phyloP scores from a whole-genome alignment of 2,888 invertebrate genomes.

The Drosophila pseudotakahashii region DNA sequence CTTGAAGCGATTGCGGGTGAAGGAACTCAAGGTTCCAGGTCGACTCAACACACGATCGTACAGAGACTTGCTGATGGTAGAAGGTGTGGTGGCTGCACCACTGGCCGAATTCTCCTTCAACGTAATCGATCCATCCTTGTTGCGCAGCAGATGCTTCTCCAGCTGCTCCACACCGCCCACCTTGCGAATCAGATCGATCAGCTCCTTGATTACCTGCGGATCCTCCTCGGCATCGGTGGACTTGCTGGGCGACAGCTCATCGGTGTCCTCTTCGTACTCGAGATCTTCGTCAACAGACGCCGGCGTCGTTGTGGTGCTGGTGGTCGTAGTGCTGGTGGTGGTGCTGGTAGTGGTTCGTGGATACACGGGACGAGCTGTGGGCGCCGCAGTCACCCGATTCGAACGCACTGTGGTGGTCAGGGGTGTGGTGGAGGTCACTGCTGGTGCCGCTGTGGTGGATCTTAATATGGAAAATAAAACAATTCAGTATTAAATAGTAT shows the following conservation, averaged over 20 bases:
- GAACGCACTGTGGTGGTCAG: slow-evolving; percentile 79
- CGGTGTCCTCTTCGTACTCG: slow-evolving; percentile 84
- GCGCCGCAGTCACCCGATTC: slow-evolving; percentile 84
- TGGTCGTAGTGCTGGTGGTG: slow-evolving; percentile 82
- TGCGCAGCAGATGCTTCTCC: slow-evolving; percentile 89
- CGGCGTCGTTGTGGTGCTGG: slow-evolving; percentile 84
- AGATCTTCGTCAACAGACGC: slow-evolving; percentile 84
- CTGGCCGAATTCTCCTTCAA: slow-evolving; percentile 83
- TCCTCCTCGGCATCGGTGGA: slow-evolving; percentile 83
- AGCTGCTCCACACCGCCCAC: slow-evolving; percentile 94
- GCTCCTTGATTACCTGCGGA: slow-evolving; percentile 90
- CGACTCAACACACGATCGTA: slow-evolving; percentile 90
- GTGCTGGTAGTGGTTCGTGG: slow-evolving; percentile 83
- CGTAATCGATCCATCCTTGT: slow-evolving; percentile 85
- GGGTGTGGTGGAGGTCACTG: slow-evolving; percentile 85
- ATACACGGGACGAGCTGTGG: slow-evolving; percentile 82
- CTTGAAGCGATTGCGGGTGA: slow-evolving; percentile 80
- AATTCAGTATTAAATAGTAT: not conserved
- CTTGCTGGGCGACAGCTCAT: slow-evolving; percentile 47
- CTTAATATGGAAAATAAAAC: slow-evolving; percentile 70
- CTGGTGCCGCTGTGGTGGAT: slow-evolving; percentile 85
- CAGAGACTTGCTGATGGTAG: slow-evolving; percentile 89
- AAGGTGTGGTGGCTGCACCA: slow-evolving; percentile 85
- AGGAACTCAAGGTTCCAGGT: slow-evolving; percentile 77
- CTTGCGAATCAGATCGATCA: slow-evolving; percentile 93